Evolutionary conservation across 2,797 vertebrate species (phyloP), one percentile per base, ranked within the genome.

Genomic region (Cichlasoma orientale): DNA sequence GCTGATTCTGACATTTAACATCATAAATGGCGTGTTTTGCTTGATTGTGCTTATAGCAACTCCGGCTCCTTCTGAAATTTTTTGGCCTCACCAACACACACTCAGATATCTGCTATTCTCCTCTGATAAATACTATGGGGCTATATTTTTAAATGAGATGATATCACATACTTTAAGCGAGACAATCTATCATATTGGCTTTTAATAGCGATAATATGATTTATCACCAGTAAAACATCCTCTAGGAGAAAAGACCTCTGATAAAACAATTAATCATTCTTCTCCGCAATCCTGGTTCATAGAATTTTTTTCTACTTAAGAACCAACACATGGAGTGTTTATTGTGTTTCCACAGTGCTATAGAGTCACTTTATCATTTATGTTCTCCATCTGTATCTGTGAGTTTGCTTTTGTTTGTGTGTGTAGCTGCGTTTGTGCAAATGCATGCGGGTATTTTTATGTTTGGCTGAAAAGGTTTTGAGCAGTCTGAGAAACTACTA

Each of bases 171-270:
- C 87, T 88, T 90, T 88, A 86, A 89, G 82, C 77, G 18, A 71
- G 82, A 87, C 91, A 80, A 94, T 95, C 91, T 91, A 94, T 96
- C 95, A 95, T 91, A 91, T 92, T 91, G 92, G 87, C 92, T 95
- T 95, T 94, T 94, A 94, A 94, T 94, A 93, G 92, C 75, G 92
- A 95, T 95, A 95, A 95, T 91, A 89, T 95, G 95, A 95, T 95
- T 94, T 96, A 96, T 96, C 90, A 78, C 90, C 59, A n/a, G 76
- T 74, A 80, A 83, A 91, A 82, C 83, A 92, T 91, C 89, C 85
- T 90, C 80, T 77, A 77, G 82, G 88, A 92, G 89, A 81, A 91
- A 90, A 90, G 91, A 94, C 93, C 93, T 93, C 91, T 92, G 87
- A 90, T 82, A 86, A 82, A 84, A 90, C 88, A 90, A 95, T 96